A percentile compares a stretch with the other conserved stretches of the same genome.
phyloP scores from a whole-genome alignment of 2,888 invertebrate genomes.

The Eupithecia centaureata region DNA sequence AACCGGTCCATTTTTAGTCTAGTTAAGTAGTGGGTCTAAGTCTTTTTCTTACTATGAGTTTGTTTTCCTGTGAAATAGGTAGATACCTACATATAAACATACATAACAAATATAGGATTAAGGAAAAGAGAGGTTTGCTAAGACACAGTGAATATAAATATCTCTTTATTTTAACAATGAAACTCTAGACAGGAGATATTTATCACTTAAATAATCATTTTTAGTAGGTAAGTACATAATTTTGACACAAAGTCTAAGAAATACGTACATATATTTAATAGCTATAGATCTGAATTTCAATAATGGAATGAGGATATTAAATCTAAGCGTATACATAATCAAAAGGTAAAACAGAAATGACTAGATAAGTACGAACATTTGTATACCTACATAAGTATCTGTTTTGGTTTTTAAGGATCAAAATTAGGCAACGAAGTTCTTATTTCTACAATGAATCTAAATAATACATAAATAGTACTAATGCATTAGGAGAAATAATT shows the following conservation, averaged over 20 bases:
- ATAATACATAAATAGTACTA: neutral
- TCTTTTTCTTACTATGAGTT: too few relatives aligned
- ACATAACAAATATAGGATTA: too few relatives aligned
- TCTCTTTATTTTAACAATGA: conserved; percentile 82
- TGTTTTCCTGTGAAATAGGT: too few relatives aligned
- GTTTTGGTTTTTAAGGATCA: neutral
- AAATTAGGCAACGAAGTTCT: neutral
- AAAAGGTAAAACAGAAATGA: neutral
- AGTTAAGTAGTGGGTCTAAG: too few relatives aligned
- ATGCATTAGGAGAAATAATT: neutral
- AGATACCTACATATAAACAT: too few relatives aligned
- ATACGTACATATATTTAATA: neutral
- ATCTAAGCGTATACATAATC: neutral
- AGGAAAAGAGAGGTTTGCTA: neutral
- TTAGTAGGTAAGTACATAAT: conserved; percentile 9
- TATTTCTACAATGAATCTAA: neutral
- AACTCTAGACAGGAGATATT: conserved; percentile 78
- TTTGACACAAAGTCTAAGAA: conserved; percentile 35
- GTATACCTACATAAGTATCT: neutral
- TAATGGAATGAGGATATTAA: neutral
- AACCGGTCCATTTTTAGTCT: too few relatives aligned
- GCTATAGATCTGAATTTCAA: neutral
- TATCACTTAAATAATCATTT: conserved; percentile 55
- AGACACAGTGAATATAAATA: conserved; percentile 57
- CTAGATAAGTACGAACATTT: neutral